Base-by-base conservation (phyloP, 92 coral and sea anemone genomes). In the Epizoanthus scotinus region DNA sequence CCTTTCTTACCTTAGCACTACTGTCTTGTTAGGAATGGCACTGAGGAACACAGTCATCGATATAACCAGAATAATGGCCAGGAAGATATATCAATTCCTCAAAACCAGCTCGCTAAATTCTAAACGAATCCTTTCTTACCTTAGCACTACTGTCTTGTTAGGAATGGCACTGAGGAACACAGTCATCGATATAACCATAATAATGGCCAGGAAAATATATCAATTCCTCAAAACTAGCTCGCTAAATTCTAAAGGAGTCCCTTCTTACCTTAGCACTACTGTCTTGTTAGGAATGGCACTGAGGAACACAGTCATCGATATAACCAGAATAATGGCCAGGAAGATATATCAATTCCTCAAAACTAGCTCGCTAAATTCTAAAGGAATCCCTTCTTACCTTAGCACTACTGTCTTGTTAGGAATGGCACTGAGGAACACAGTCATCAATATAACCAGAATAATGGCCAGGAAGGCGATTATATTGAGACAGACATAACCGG, bases 401-500 rank as follows among this genome's bases (percentile, higher is more conserved):
- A 47, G 15, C 13, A 47, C 52, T 10, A 47, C 89, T 2, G 52
- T 47, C 17, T 47, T 47, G 52, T 47, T 47, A 9, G 52, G 52
- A 47, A 47, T 47, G 52, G 52, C 52, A 47, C 52, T 47, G 17
- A 47, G 52, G 52, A 47, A 47, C 52, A 12, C 52, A 47, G 52
- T 47, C 52, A 47, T 47, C 52, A 47, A 47, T 9, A 44, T 1
- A 44, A 7, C 52, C 12, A 44, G 52, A 34, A 34, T 34, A 34
- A 34, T 3, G 6, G 40, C 40, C 40, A 34, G 6, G 4, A 86
- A 86, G 22, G 73, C 71, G 36, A 73, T 21, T 70, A 81, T 44
- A 44, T 81, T 81, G 55, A 80, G 83, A 20, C 89, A 86, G 14
- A 80, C 57, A 42, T 8, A 20, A 21, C 27, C 19, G 22, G 81